Conservation (phyloP, 2,113 vertebrate species). For the Hylia prasina region DNA sequence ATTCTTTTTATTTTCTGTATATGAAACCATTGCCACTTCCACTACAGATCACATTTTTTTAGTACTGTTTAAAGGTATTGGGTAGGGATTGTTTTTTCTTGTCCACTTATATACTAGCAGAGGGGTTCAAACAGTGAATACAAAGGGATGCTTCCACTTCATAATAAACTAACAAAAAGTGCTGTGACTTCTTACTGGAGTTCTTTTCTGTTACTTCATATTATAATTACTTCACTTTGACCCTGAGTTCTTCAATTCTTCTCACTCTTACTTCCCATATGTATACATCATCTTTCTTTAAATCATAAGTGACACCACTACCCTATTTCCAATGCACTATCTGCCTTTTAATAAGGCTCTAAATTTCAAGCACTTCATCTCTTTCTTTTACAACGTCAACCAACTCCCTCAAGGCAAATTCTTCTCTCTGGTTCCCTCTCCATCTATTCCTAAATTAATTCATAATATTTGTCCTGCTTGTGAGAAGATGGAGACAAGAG, state of each 20-base stretch:
- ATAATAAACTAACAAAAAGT: not conserved
- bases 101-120: not conserved
- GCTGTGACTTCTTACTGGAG: not conserved
- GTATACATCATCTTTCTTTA: not conserved
- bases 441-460: not conserved
- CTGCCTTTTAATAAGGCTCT: not conserved
- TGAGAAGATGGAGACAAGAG: not conserved
- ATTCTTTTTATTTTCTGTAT: not conserved
- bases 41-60: not conserved
- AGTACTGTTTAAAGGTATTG: not conserved
- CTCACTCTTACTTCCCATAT: not conserved
- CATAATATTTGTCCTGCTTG: not conserved
- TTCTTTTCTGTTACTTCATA: not conserved
- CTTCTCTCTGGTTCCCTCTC: not conserved
- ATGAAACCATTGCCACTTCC: not conserved
- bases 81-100: not conserved
- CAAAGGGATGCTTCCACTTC: not conserved
- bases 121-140: not conserved
- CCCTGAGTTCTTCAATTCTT: not conserved
- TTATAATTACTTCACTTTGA: not conserved
- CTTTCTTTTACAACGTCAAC: not conserved
- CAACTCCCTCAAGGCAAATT: not conserved
- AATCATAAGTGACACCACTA: not conserved
- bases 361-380: not conserved
- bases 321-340: not conserved